A percentile compares a stretch with the other conserved stretches of the same genome.
Conservation (phyloP, 2,888 invertebrate genomes). For the Acanthosepion esculentum region DNA sequence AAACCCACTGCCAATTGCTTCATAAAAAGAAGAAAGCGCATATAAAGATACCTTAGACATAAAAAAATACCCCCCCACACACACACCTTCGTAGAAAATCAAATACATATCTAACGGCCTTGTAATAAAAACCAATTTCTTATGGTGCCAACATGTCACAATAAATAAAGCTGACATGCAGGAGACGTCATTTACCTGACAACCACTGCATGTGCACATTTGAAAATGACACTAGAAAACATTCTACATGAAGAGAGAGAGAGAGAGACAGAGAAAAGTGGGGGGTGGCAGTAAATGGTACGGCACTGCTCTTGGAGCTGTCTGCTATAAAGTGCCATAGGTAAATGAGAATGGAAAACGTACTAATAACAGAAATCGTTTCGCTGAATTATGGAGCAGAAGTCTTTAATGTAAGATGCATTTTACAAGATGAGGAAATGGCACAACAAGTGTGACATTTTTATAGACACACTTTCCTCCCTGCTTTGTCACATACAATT, state of each 20-base stretch:
- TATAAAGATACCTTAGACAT: neutral
- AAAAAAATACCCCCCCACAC: neutral
- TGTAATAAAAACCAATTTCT: constrained; percentile 23
- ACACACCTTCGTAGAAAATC: neutral
- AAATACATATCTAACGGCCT: neutral
- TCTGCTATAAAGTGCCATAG: neutral
- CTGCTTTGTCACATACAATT: neutral
- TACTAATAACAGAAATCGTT: neutral
- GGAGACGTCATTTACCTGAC: neutral
- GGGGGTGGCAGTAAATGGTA: neutral
- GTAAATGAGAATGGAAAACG: neutral
- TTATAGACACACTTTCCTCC: neutral
- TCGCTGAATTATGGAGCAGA: neutral
- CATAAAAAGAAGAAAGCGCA: neutral
- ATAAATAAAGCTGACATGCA: neutral
- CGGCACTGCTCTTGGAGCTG: neutral
- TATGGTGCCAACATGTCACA: neutral
- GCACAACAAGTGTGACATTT: neutral
- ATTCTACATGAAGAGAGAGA: no score
- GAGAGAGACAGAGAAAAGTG: neutral
- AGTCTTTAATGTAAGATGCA: neutral
- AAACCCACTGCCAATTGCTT: neutral
- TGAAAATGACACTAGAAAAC: neutral
- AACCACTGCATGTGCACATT: neutral
- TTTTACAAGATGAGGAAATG: neutral